Evolutionary conservation across 1,140 invertebrate species (phyloP), one percentile per base, ranked within the genome.

Genomic region (Drosophila repleta): DNA sequence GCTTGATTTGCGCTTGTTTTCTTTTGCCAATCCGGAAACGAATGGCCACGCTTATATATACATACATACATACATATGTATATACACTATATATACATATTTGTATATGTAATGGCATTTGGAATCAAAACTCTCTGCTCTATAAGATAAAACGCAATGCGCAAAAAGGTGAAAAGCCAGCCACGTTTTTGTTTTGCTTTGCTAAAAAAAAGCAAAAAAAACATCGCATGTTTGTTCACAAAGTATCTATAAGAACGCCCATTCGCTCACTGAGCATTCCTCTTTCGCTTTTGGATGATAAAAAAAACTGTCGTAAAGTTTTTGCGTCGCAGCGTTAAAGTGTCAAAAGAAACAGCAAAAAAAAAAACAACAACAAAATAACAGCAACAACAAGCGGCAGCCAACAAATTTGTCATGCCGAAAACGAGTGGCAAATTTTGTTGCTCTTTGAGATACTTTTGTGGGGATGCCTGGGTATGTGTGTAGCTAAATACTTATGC

Each of bases 301-400:
- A 61, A 69, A 61, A 69, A 62, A 60, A 79, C 45, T 83, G 72
- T 88, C 83, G 73, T 88, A 89, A 88, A 88, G 79, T 83, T 88
- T 89, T 88, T 88, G 83, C 83, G 83, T 88, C 83, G 83, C 66
- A 79, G 68, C 55, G 13, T 18, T 60, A 78, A 75, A 76, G 29
- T 67, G 48, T 26, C 39, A 61, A 45, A 45, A 69, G 55, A 41
- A 74, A 52, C 32, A 49, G 8, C 35, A 24, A 52, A 52, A 63
- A 70, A 76, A 55, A 64, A 11, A n/a, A 48, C 13, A 37, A 70
- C 10, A 56, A 68, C 61, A 39, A 21, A n/a, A n/a, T n/a, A n/a
- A n/a, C n/a, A n/a, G n/a, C n/a, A n/a, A n/a, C n/a, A n/a, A n/a
- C n/a, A n/a, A n/a, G n/a, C n/a, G n/a, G 11, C 32, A 17, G 37